These are phyloP conservation scores for Dasyurus viverrinus DNA, from an alignment of 2,113 vertebrate species.

Conservation along the genomic window DNA sequence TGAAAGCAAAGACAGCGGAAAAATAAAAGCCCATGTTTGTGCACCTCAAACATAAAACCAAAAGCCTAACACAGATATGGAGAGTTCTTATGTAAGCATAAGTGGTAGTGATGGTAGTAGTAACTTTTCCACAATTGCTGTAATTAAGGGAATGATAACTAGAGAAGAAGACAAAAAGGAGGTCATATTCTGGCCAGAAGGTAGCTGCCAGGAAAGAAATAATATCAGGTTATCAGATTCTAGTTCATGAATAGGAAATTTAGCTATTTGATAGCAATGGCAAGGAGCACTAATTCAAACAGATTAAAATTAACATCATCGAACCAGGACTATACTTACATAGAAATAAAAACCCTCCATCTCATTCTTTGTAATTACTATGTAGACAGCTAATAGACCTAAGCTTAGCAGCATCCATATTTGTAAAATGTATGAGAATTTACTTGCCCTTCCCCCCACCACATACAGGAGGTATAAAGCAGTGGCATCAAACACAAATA, in stretches of 20 bases:
- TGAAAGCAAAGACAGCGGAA: neutral
- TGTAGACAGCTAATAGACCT: neutral
- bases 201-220: constrained; percentile 9
- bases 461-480: neutral
- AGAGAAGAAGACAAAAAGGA: neutral
- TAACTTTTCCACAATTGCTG: neutral
- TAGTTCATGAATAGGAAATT: constrained; percentile 16
- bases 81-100: neutral
- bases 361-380: neutral
- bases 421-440: constrained; percentile 29
- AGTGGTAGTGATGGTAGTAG: neutral
- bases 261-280: neutral
- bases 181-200: constrained; percentile 7
- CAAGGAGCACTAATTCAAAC: neutral
- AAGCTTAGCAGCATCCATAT: constrained; percentile 23
- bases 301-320: neutral
- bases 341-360: neutral
- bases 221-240: constrained; percentile 21
- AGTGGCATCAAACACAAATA: neutral
- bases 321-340: neutral
- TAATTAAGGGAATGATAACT: neutral
- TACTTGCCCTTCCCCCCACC: neutral
- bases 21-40: neutral
- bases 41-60: neutral
- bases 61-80: neutral